phyloP scores from a whole-genome alignment of 2,113 vertebrate genomes.

The Panurus biarmicus region DNA sequence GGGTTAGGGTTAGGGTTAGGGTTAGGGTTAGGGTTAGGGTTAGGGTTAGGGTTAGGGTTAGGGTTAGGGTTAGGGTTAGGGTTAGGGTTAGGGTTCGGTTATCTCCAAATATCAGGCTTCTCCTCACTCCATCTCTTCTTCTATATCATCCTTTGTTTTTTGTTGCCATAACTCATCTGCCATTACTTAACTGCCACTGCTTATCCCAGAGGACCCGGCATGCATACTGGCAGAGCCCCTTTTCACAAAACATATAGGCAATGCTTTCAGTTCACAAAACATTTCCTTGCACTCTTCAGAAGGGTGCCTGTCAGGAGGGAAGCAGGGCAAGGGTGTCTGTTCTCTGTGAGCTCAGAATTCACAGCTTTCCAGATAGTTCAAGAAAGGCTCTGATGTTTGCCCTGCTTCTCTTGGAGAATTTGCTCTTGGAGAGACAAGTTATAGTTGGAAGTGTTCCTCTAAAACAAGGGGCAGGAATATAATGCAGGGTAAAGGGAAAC shows the following conservation, averaged over 20 bases:
- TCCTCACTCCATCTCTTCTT: neutral
- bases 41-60: too few species aligned
- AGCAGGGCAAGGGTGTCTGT: neutral
- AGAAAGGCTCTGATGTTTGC: neutral
- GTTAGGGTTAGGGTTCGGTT: too few species aligned
- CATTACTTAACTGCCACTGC: neutral
- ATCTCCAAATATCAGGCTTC: neutral
- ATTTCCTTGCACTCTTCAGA: neutral
- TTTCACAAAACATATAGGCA: neutral
- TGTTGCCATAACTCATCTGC: neutral
- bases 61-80: too few species aligned
- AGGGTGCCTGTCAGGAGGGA: neutral
- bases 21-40: too few species aligned
- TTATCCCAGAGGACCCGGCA: neutral
- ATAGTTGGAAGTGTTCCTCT: neutral
- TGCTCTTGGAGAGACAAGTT: neutral
- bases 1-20: too few species aligned
- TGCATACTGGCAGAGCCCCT: neutral
- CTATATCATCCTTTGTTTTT: neutral
- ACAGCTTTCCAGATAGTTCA: neutral
- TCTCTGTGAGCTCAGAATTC: neutral
- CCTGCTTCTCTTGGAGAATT: neutral
- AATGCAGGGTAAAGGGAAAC: neutral
- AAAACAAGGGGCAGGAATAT: neutral
- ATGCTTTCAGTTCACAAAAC: neutral